Conservation (phyloP, 2,888 invertebrate genomes). For the Drosophila dives region DNA sequence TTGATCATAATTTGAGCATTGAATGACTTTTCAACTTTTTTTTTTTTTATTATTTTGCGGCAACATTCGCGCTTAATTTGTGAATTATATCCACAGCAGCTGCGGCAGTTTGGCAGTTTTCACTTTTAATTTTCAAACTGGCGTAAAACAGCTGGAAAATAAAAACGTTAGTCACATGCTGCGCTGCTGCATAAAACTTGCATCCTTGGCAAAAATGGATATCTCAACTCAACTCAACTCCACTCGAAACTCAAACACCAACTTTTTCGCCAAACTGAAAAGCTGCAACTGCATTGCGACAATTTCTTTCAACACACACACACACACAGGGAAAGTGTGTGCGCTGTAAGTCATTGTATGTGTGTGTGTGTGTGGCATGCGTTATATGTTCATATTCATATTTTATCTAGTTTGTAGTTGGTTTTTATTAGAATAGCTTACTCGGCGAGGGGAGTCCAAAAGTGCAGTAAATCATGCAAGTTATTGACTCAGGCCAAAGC, state of each 20-base stretch:
- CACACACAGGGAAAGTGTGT: background rate
- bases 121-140: conserved; percentile 51
- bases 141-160: conserved; percentile 22
- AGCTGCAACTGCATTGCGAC: conserved; percentile 72
- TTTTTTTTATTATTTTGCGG: conserved; percentile 19
- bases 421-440: conserved; percentile 44
- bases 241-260: conserved; percentile 51
- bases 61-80: conserved; percentile 47
- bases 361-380: conserved; percentile 33
- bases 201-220: conserved; percentile 37
- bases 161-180: conserved; percentile 43
- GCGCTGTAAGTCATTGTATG: background rate
- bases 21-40: conserved; percentile 43
- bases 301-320: conserved; percentile 48
- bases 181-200: conserved; percentile 47
- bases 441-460: conserved; percentile 9
- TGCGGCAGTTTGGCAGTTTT: conserved; percentile 54
- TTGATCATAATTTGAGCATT: conserved; percentile 37
- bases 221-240: conserved; percentile 30
- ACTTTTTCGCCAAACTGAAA: conserved; percentile 58
- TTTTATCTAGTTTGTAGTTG: conserved; percentile 62
- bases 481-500: conserved; percentile 66
- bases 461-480: conserved; percentile 55
- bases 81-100: conserved; percentile 51
- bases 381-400: conserved; percentile 65